These are phyloP conservation scores for Sus cebifrons DNA, from an alignment of 2,797 vertebrate genomes.

Conservation along the genomic window DNA sequence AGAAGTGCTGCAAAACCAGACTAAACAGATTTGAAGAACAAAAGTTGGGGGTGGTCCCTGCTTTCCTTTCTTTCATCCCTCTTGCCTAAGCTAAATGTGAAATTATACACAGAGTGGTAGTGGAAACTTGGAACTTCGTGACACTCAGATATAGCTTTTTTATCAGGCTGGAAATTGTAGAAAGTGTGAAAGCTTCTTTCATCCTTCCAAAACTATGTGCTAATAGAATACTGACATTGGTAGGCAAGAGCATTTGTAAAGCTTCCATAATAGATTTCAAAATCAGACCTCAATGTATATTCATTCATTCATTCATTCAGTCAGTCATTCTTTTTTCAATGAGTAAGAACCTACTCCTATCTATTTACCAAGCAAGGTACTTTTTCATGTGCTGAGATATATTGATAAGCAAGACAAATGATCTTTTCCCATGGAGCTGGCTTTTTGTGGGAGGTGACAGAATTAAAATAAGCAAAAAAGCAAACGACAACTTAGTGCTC, in stretches of 20 bases:
- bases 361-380: not conserved
- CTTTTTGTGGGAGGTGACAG: not conserved
- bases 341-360: not conserved
- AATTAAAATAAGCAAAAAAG: not conserved
- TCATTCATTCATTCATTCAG: not conserved
- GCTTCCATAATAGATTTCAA: not conserved
- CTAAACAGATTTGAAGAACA: not conserved
- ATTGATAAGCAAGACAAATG: not conserved
- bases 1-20: not conserved
- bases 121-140: fast-evolving
- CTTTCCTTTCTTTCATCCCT: not conserved
- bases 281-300: not conserved
- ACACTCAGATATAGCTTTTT: not conserved
- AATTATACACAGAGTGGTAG: fast-evolving
- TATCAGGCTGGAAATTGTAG: not conserved
- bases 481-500: not conserved
- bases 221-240: not conserved
- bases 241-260: not conserved
- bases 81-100: not conserved
- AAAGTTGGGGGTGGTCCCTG: not conserved
- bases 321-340: not conserved
- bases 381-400: not conserved
- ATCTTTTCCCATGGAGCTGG: not conserved
- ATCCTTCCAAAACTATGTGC: not conserved
- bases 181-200: not conserved